Evolutionary conservation across 2,113 vertebrate species (phyloP).

Genomic region (Oxygymnocypris stewartii): DNA sequence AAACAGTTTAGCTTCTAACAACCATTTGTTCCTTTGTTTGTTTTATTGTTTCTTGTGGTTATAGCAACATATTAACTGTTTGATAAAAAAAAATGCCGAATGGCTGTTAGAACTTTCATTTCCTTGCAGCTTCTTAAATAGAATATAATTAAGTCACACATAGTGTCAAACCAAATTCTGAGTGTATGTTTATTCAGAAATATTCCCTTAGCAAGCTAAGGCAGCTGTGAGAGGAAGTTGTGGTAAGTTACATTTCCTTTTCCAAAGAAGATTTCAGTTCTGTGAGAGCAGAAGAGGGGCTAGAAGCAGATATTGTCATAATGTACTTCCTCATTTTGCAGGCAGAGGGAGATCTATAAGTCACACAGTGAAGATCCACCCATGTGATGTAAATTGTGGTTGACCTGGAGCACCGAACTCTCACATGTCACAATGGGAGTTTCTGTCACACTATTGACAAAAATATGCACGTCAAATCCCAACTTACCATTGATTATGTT

Average conservation of each 20-base stretch:
- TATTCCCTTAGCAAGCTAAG: constrained; percentile 2
- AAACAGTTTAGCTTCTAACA: constrained; percentile 4
- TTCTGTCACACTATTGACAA: background rate
- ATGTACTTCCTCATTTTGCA: constrained; percentile 21
- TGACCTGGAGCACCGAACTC: background rate
- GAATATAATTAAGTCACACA: background rate
- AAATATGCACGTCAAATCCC: background rate
- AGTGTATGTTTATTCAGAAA: background rate
- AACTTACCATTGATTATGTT: background rate
- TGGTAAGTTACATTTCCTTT: constrained; percentile 8
- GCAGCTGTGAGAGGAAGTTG: background rate
- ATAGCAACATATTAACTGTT: background rate
- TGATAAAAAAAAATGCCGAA: background rate
- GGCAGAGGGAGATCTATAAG: background rate
- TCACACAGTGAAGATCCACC: background rate
- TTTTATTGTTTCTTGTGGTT: background rate
- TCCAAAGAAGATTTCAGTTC: background rate
- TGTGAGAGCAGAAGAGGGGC: background rate
- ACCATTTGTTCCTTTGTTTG: background rate
- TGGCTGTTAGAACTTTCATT: background rate
- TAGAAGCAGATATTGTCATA: background rate
- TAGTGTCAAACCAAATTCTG: background rate
- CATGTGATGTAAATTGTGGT: constrained; percentile 6
- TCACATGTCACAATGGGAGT: background rate
- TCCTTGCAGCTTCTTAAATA: background rate